Base-by-base conservation (phyloP, 2,797 vertebrate genomes). In the Tapera naevia region DNA sequence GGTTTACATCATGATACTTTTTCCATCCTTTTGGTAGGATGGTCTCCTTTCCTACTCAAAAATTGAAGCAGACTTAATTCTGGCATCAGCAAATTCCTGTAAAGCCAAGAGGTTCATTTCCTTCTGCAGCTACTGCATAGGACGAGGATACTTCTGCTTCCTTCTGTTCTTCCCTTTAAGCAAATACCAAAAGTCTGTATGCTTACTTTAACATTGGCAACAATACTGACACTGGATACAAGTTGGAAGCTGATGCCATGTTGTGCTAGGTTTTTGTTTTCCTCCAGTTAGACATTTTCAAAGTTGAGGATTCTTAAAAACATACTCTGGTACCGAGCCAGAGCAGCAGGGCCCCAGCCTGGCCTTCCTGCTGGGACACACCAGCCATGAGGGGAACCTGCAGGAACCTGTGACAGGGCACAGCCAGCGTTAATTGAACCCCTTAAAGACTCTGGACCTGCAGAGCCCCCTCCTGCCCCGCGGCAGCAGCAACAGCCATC, bases 181-280 rank as follows among this genome's bases (percentile, higher is more conserved):
- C 43, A 91, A 66, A 33, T 2, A 13, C 15, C 43, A 5, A 14
- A 64, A 56, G 35, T 41, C 16, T 48, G 7, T 37, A 12, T 2
- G 5, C 23, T 71, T 43, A 4, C 27, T 74, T 86, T 41, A 71
- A 35, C 25, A n/a, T 8, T 0, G 0, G 17, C 1, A 4, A 23
- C 22, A 9, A 3, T 35, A 28, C 24, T 27, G 41, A 23, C 3
- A 2, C 24, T 23, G 37, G 28, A 30, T 67, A 10, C 8, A 65
- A 61, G 14, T 23, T 62, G 37, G 62, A 69, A 81, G 37, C 41
- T 51, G 80, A 78, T 60, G 30, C 51, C 2, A 0, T 14, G 7
- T 48, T 81, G n/a, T 67, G 25, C 25, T 61, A 57, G 3, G 4
- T 5, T 67, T 61, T 72, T 48, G 10, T 73, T 66, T 66, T 53